Conservation (phyloP, 2,113 vertebrate genomes). For the Harpagus bidentatus region DNA sequence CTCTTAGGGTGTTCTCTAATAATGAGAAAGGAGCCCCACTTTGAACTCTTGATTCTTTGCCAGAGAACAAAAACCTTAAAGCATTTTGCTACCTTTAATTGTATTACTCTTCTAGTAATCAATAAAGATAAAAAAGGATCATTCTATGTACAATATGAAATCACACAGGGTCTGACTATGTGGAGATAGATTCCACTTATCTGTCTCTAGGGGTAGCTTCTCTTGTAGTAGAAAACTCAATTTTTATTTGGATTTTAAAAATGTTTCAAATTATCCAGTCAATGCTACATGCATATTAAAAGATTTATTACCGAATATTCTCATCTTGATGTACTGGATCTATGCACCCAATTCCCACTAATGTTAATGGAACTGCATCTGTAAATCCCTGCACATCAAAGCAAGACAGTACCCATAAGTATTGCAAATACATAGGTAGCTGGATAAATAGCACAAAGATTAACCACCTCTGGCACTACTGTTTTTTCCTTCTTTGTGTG, state of each 20-base stretch:
- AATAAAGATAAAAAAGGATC: slow-evolving; percentile 56
- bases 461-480: background rate
- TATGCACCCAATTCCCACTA: background rate
- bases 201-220: slow-evolving; percentile 43
- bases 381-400: slow-evolving; percentile 7
- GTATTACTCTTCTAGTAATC: slow-evolving; percentile 50
- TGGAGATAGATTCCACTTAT: slow-evolving; percentile 40
- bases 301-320: slow-evolving; percentile 53
- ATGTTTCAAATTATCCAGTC: slow-evolving; percentile 65
- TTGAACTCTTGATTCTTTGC: background rate
- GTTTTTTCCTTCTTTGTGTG: background rate
- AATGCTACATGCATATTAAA: slow-evolving; percentile 62
- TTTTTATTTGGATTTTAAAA: slow-evolving; percentile 73
- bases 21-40: background rate
- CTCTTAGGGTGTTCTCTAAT: background rate
- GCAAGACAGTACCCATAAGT: background rate
- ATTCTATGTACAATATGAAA: slow-evolving; percentile 26
- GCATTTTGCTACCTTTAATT: slow-evolving; percentile 48
- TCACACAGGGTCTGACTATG: slow-evolving; percentile 1
- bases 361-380: background rate
- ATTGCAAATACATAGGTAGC: slow-evolving; percentile 1
- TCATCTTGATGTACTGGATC: slow-evolving; percentile 40
- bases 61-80: slow-evolving; percentile 18
- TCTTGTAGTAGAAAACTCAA: slow-evolving; percentile 59
- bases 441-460: slow-evolving; percentile 17